Evolutionary conservation across 2,888 invertebrate species (phyloP).

Genomic region (Drosophila ustulata): DNA sequence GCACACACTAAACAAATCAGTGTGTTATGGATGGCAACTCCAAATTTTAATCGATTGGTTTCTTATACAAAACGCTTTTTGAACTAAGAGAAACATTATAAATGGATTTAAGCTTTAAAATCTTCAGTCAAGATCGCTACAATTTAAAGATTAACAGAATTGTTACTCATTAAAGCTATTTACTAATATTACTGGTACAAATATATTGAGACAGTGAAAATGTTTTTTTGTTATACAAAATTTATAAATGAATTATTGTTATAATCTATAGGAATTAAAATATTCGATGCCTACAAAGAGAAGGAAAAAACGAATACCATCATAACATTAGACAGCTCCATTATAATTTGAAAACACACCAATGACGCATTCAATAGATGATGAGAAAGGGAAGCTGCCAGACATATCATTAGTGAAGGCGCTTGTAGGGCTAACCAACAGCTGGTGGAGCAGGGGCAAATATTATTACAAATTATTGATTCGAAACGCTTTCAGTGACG

Average conservation of each 20-base stretch:
- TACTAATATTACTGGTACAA: background rate
- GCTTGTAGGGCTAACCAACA: conserved; percentile 31
- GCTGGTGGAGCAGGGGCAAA: conserved; percentile 19
- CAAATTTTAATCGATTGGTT: background rate
- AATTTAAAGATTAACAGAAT: background rate
- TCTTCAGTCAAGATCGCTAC: background rate
- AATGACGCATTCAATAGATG: conserved; percentile 30
- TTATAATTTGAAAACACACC: conserved; percentile 13
- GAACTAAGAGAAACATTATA: background rate
- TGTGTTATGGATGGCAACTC: background rate
- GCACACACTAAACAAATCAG: background rate
- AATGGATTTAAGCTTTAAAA: background rate
- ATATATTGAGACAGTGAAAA: background rate
- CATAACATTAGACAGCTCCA: conserved; percentile 11
- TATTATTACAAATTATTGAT: conserved; percentile 67
- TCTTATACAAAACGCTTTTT: background rate
- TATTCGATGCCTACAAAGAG: background rate
- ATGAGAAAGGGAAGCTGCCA: conserved; percentile 32
- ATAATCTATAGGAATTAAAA: background rate
- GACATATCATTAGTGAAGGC: conserved; percentile 44
- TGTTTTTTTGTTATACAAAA: background rate
- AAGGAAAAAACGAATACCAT: background rate
- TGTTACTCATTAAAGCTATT: background rate
- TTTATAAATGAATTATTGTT: background rate
- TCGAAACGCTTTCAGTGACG: conserved; percentile 71